Evolutionary conservation across 2,797 vertebrate species (phyloP).

Genomic region (Sebastes vulpes): DNA sequence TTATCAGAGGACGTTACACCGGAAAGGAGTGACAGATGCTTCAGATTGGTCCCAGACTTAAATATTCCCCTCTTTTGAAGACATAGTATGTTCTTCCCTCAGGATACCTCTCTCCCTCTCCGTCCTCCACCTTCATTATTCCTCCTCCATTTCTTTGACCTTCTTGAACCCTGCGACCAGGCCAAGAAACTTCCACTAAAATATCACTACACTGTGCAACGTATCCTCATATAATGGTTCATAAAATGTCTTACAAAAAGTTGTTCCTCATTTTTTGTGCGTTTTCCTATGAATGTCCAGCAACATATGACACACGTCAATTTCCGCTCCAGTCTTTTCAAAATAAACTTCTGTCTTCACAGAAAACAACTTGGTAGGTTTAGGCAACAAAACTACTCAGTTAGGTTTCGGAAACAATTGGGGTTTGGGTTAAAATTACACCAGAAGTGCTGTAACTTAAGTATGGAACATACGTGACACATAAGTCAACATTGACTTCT

Average conservation of each 20-base stretch:
- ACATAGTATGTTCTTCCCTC: conserved; percentile 31
- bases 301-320: fast-evolving
- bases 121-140: conserved; percentile 20
- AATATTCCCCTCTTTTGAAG: conserved; percentile 48
- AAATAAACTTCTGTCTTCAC: fast-evolving
- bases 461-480: background rate
- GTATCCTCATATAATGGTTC: background rate
- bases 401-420: background rate
- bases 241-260: background rate
- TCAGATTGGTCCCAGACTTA: conserved; percentile 62
- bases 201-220: background rate
- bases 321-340: background rate
- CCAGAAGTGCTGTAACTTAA: background rate
- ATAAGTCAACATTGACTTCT: background rate
- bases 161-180: background rate
- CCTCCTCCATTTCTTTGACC: conserved; percentile 12
- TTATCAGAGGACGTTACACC: conserved; percentile 38
- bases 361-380: background rate
- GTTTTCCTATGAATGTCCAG: background rate
- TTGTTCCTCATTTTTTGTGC: fast-evolving
- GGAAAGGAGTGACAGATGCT: conserved; percentile 63
- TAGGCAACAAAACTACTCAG: background rate
- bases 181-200: background rate
- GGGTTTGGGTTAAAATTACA: background rate
- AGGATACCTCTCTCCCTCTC: background rate